Conservation (phyloP, 1,140 invertebrate genomes). For the Penaeus japonicus region DNA sequence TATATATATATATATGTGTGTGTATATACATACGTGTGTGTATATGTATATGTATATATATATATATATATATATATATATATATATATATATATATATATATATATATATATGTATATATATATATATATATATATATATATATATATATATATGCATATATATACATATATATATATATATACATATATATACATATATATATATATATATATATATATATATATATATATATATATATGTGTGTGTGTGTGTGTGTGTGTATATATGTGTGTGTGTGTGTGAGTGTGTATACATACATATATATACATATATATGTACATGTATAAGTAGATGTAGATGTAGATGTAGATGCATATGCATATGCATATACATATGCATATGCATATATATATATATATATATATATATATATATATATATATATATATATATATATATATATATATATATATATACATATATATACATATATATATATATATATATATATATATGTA, state of each 20-base stretch:
- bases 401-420: neutral
- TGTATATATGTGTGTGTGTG: neutral
- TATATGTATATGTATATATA: neutral
- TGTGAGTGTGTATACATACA: neutral
- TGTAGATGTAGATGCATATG: neutral
- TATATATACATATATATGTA: neutral
- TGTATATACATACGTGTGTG: neutral
- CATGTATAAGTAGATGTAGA: neutral
- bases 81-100: neutral
- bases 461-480: no score
- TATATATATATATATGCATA: neutral
- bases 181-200: neutral
- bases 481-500: no score
- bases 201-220: neutral
- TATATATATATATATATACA: no score
- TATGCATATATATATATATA: neutral
- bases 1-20: neutral
- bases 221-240: neutral
- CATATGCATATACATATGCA: neutral
- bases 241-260: neutral
- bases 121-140: neutral
- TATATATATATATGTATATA: neutral
- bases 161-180: neutral
- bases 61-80: neutral
- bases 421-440: neutral